Evolutionary conservation across 2,113 vertebrate species (phyloP).

Genomic region (Pollachius pollachius): DNA sequence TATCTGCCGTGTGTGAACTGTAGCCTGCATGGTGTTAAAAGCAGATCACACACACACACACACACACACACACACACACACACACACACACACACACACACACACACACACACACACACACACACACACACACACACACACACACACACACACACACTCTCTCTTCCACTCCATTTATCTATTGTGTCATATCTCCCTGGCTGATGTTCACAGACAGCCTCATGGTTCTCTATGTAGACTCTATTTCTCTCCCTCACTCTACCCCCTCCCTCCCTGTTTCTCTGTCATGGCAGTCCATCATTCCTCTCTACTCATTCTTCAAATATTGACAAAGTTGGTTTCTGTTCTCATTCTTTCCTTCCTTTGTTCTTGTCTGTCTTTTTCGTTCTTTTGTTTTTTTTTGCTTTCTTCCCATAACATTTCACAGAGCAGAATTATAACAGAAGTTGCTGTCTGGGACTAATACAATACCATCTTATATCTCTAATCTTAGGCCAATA

Average conservation of each 20-base stretch:
- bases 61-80: background rate
- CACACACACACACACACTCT: background rate
- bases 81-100: background rate
- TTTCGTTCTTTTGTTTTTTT: background rate
- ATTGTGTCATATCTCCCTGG: background rate
- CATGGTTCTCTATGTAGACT: background rate
- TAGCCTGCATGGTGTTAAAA: no score
- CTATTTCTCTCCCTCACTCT: background rate
- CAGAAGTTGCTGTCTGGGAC: no score
- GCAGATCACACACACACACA: background rate
- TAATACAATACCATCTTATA: no score
- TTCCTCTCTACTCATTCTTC: no score
- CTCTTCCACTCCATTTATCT: conserved; percentile 5
- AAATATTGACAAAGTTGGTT: no score
- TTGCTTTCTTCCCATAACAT: background rate
- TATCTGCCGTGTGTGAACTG: no score
- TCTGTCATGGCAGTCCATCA: background rate
- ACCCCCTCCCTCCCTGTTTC: background rate
- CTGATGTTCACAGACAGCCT: no score
- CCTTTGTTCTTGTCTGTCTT: background rate
- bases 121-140: background rate
- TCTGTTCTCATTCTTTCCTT: background rate
- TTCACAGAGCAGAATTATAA: no score
- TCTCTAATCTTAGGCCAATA: no score
- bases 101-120: background rate